Evolutionary conservation across 2,113 vertebrate species (phyloP).

Genomic region (Eubucco bourcierii): DNA sequence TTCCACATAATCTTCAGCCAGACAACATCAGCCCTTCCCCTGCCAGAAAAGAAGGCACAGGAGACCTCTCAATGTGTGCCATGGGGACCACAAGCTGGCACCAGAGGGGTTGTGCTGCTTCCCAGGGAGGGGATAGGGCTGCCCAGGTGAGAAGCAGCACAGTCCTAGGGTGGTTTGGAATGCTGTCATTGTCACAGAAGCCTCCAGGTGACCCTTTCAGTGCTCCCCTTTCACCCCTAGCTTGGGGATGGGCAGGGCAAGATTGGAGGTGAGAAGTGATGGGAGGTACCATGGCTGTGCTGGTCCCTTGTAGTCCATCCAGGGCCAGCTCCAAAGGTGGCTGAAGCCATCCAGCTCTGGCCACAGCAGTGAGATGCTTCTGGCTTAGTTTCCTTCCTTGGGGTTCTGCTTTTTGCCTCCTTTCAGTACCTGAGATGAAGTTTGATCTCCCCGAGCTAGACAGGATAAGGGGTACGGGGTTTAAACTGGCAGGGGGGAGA

Average conservation of each 20-base stretch:
- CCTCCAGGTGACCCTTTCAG: neutral
- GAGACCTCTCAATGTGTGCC: neutral
- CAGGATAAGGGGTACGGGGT: too few species aligned
- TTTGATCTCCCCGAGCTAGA: too few species aligned
- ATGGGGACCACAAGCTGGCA: fast-evolving
- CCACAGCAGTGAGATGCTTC: neutral
- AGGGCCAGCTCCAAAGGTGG: neutral
- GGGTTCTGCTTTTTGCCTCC: neutral
- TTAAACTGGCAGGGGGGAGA: too few species aligned
- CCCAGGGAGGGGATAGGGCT: neutral
- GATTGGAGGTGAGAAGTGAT: neutral
- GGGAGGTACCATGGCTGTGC: neutral
- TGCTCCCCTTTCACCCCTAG: neutral
- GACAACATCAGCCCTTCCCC: neutral
- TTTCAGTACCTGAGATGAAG: neutral
- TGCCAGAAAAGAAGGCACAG: neutral
- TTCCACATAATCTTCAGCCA: slow-evolving; percentile 30
- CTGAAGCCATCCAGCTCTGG: neutral
- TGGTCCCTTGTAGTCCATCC: neutral
- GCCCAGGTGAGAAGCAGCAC: neutral
- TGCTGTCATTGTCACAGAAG: neutral
- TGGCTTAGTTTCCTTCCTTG: neutral
- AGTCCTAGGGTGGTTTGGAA: neutral
- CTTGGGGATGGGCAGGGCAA: neutral
- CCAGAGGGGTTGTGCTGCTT: fast-evolving